Evolutionary conservation across 2,113 vertebrate genomes (phyloP).

Genomic region (Ramphastos sulfuratus): DNA sequence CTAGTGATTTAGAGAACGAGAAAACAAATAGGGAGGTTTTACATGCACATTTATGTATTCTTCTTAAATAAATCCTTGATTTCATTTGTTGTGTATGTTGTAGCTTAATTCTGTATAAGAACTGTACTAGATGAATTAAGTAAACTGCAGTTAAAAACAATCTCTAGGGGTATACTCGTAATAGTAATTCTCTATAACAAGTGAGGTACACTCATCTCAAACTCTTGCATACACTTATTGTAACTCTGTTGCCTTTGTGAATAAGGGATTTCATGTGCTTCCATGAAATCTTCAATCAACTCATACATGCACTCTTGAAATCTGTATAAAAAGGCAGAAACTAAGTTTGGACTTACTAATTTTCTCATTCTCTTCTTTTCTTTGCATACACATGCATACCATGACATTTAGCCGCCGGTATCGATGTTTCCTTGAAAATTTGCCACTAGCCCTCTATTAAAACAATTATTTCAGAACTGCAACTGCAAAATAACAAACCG

Average conservation of each 20-base stretch:
- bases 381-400: background rate
- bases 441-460: background rate
- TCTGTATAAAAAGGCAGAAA: background rate
- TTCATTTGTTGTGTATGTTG: slow-evolving; percentile 63
- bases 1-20: slow-evolving; percentile 61
- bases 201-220: background rate
- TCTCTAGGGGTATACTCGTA: background rate
- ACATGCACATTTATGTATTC: slow-evolving; percentile 48
- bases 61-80: slow-evolving; percentile 72
- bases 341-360: background rate
- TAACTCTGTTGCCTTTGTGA: background rate
- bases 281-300: background rate
- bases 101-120: background rate
- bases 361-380: background rate
- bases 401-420: background rate
- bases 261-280: background rate
- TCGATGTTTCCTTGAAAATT: background rate
- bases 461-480: background rate
- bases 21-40: slow-evolving; percentile 66
- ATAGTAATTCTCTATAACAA: background rate
- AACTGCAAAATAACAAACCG: background rate
- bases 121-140: background rate
- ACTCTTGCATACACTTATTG: background rate
- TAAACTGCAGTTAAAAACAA: background rate
- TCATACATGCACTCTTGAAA: background rate